Conservation (phyloP, 2,888 invertebrate species). For the Allolobophora icterica region DNA sequence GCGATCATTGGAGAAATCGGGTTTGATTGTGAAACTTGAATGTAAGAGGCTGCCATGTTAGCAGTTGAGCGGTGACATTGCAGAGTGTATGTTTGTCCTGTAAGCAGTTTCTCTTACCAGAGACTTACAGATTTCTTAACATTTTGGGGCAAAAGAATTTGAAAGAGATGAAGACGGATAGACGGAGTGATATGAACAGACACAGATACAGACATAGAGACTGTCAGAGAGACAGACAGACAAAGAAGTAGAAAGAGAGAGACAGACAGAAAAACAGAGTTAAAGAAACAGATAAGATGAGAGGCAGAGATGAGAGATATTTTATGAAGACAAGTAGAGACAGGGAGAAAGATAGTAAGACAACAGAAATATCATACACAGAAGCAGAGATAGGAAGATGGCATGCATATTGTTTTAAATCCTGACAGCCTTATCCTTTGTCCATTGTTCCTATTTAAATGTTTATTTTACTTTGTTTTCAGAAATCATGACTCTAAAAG, state of each 20-base stretch:
- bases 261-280: background rate
- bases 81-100: background rate
- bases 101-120: background rate
- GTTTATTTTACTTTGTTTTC: constrained; percentile 28
- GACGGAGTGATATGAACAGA: background rate
- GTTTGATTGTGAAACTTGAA: background rate
- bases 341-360: background rate
- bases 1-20: background rate
- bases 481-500: constrained; percentile 37
- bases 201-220: background rate
- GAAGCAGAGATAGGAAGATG: background rate
- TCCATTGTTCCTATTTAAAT: background rate
- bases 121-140: too few relatives aligned
- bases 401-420: background rate
- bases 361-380: background rate
- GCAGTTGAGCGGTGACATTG: background rate
- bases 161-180: background rate
- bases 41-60: too few relatives aligned
- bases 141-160: too few relatives aligned
- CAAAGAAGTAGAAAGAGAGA: background rate
- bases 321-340: background rate
- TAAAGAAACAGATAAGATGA: background rate
- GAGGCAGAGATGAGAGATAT: background rate
- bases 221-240: too few relatives aligned
- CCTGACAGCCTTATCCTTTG: background rate